Conservation (phyloP, 2,113 vertebrate species). For the Sapayoa aenigma region DNA sequence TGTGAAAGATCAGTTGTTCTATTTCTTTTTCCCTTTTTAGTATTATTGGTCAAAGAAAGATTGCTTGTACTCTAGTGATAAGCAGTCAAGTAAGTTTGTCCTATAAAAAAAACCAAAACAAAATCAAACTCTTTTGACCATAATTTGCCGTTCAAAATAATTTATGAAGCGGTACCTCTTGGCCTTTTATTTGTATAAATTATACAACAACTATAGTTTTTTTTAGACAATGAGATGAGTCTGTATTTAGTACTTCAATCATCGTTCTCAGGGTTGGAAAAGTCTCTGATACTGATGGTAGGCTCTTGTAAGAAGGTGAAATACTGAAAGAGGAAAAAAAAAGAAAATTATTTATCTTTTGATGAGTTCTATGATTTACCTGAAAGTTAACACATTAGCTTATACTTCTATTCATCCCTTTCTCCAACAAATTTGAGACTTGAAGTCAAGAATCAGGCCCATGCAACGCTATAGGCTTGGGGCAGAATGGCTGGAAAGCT, state of each 20-base stretch:
- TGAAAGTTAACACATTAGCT: background rate
- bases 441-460: background rate
- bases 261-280: constrained; percentile 90
- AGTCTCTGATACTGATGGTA: constrained; percentile 90
- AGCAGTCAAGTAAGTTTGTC: constrained; percentile 47
- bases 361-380: background rate
- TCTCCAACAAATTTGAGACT: background rate
- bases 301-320: constrained; percentile 89
- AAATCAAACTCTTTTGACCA: constrained; percentile 48
- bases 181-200: constrained; percentile 69
- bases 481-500: background rate
- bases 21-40: background rate
- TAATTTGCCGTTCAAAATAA: constrained; percentile 67
- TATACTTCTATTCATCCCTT: background rate
- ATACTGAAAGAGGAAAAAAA: constrained; percentile 76
- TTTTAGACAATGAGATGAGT: constrained; percentile 89
- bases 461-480: background rate
- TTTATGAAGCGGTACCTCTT: constrained; percentile 60
- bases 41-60: background rate
- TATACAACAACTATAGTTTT: constrained; percentile 72
- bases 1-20: background rate
- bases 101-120: background rate
- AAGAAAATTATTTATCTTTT: background rate
- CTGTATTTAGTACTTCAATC: constrained; percentile 96
- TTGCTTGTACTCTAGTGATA: background rate